Conservation (phyloP, 2,888 invertebrate species). For the Tinea pellionella region DNA sequence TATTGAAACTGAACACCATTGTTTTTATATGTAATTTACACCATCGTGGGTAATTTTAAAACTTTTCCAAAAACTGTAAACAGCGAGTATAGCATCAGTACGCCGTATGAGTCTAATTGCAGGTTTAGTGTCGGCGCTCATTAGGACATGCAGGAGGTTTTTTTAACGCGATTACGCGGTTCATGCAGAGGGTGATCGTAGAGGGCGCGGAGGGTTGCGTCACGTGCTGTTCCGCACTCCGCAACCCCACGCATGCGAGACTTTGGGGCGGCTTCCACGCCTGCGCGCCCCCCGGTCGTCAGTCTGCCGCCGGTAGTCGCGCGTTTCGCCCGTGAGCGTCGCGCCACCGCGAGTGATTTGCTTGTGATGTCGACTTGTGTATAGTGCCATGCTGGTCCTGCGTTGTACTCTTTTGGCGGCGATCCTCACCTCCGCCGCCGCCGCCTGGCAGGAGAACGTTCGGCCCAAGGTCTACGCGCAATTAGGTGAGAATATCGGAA, state of each 20-base stretch:
- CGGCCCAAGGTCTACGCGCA: conserved; percentile 93
- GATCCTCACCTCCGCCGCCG: conserved; percentile 68
- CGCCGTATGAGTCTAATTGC: conserved; percentile 50
- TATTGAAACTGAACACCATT: too few relatives aligned
- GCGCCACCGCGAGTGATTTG: conserved; percentile 41
- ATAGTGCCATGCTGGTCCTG: conserved; percentile 65
- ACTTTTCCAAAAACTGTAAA: conserved; percentile 42
- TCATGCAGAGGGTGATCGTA: conserved; percentile 29
- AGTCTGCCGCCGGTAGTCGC: conserved; percentile 67
- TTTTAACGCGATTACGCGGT: conserved; percentile 21
- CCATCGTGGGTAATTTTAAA: not conserved
- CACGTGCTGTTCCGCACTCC: conserved; percentile 68
- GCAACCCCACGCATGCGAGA: conserved; percentile 69
- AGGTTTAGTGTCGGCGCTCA: conserved; percentile 59
- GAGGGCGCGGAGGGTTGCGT: conserved; percentile 66
- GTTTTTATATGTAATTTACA: too few relatives aligned
- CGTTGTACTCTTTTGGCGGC: conserved; percentile 60
- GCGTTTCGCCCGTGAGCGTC: conserved; percentile 46
- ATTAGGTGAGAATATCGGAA: conserved; percentile 77
- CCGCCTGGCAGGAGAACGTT: conserved; percentile 91
- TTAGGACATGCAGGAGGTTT: conserved; percentile 60
- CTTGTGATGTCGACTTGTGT: conserved; percentile 65
- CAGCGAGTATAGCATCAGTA: conserved; percentile 36
- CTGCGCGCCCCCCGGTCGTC: conserved; percentile 60
- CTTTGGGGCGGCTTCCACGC: conserved; percentile 60